Conservation (phyloP, 2,888 invertebrate species). For the Meliscaeva auricollis region DNA sequence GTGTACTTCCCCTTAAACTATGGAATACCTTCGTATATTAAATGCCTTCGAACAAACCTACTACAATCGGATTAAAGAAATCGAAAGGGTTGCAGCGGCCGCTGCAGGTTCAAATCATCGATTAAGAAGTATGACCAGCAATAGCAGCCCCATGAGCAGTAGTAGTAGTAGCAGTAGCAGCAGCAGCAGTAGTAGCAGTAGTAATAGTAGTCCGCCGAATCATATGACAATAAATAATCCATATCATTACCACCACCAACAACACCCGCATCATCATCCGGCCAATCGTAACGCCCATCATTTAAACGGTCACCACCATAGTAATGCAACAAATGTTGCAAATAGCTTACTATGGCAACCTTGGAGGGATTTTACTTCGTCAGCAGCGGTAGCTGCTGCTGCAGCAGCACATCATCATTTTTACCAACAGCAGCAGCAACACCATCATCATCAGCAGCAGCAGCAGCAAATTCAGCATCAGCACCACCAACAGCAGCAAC, state of each 20-base stretch:
- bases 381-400: conserved; percentile 77
- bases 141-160: conserved; percentile 66
- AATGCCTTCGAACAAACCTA: conserved; percentile 82
- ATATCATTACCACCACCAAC: conserved; percentile 56
- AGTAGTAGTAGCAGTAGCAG: conserved; percentile 63
- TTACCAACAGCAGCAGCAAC: conserved; percentile 81
- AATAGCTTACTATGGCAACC: conserved; percentile 83
- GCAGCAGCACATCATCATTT: conserved; percentile 81
- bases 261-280: conserved; percentile 77
- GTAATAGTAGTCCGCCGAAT: conserved; percentile 65
- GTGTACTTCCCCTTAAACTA: conserved; percentile 63
- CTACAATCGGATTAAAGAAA: conserved; percentile 80
- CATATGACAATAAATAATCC: conserved; percentile 63
- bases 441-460: conserved; percentile 74
- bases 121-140: conserved; percentile 63
- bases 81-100: conserved; percentile 79
- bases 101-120: conserved; percentile 76
- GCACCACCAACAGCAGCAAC: conserved; percentile 78
- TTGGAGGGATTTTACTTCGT: conserved; percentile 82
- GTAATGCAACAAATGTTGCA: conserved; percentile 79
- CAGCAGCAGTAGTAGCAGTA: conserved; percentile 52
- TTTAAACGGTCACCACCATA: conserved; percentile 62
- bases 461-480: conserved; percentile 79
- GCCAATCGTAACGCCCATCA: conserved; percentile 48
- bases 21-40: conserved; percentile 82